Conservation (phyloP, 23 tunicate species). For the Trididemnum miniatum region DNA sequence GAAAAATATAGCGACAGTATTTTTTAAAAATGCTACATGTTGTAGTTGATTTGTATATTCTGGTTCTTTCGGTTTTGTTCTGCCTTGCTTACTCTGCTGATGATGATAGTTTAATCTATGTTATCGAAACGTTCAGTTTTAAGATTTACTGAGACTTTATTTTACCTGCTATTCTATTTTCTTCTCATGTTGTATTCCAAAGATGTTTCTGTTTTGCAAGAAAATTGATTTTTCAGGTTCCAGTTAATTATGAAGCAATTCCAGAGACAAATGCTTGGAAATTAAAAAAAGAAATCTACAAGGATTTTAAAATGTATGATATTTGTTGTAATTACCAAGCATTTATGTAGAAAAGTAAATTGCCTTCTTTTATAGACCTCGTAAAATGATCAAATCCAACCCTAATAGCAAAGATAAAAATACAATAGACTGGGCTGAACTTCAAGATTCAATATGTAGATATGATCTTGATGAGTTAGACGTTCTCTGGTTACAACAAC, state of each 20-base stretch:
- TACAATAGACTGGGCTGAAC: conserved; percentile 48
- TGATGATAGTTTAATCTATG: too few relatives aligned
- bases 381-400: conserved; percentile 63
- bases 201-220: too few relatives aligned
- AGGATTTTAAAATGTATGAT: conserved; percentile 65
- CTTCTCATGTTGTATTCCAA: too few relatives aligned
- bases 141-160: too few relatives aligned
- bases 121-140: too few relatives aligned
- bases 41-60: too few relatives aligned
- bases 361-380: conserved; percentile 44
- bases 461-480: conserved; percentile 87
- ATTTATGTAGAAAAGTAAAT: background rate
- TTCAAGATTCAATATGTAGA: conserved; percentile 76
- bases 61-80: too few relatives aligned
- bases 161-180: too few relatives aligned
- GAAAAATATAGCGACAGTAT: too few relatives aligned
- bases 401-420: conserved; percentile 66
- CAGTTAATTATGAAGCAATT: conserved; percentile 43
- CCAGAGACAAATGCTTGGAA: conserved; percentile 17
- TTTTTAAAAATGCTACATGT: too few relatives aligned
- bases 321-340: background rate
- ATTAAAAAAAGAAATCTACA: conserved; percentile 23
- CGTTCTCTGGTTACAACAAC: conserved; percentile 69
- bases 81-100: too few relatives aligned
- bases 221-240: conserved; percentile 56